phyloP scores from a whole-genome alignment of 2,888 invertebrate species.

The Trichopoda pennipes region DNA sequence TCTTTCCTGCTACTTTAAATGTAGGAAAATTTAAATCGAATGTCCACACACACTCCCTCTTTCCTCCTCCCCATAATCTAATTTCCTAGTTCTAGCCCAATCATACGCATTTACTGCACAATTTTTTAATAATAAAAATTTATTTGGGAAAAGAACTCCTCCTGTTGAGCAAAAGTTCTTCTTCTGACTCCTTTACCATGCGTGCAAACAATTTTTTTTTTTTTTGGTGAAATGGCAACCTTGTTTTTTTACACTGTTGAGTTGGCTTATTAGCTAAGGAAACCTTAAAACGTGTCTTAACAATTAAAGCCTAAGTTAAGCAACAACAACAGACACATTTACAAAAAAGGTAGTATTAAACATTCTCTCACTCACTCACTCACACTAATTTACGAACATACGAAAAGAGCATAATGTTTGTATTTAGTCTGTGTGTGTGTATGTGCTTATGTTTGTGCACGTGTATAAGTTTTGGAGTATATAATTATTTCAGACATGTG shows the following conservation, averaged over 20 bases:
- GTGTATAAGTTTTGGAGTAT: neutral
- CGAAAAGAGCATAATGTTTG: constrained; percentile 14
- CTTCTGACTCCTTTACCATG: neutral
- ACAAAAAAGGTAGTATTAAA: constrained; percentile 16
- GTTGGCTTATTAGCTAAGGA: constrained; percentile 64
- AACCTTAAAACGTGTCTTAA: constrained; percentile 66
- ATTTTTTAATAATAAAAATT: no score
- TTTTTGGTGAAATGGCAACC: constrained; percentile 53
- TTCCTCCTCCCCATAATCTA: no score
- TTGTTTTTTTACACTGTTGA: constrained; percentile 43
- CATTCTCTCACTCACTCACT: constrained; percentile 19
- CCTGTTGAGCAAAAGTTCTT: no score
- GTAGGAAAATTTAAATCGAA: no score
- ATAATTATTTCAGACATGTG: constrained; percentile 28
- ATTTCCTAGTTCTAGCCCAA: no score
- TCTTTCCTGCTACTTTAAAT: no score
- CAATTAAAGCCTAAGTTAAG: constrained; percentile 66
- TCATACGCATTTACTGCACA: no score
- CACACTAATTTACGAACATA: constrained; percentile 17
- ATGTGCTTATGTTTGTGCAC: neutral
- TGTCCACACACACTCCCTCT: no score
- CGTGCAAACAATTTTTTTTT: neutral
- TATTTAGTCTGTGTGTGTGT: neutral
- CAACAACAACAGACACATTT: constrained; percentile 29
- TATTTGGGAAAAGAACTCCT: no score